Base-by-base conservation (phyloP, 2,888 invertebrate genomes). In the Cephus sareptanus region DNA sequence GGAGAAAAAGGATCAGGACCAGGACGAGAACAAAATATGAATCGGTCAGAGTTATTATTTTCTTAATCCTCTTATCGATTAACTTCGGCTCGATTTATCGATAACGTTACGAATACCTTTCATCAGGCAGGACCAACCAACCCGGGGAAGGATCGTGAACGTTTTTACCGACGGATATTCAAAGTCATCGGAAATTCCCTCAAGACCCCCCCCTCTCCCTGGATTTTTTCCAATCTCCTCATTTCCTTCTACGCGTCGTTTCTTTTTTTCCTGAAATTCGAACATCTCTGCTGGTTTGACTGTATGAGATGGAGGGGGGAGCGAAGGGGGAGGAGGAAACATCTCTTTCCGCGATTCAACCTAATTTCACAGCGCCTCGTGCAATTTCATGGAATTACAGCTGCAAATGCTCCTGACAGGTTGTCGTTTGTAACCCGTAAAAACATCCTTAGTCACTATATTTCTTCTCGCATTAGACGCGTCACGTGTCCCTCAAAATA, bases 1-100 rank as follows among this genome's bases (percentile, higher is more conserved):
- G 40, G 40, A 56, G 23, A 56, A 56, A 56, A 82, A 81, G 79
- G 81, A 81, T 75, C 82, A 74, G 75, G 83, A 85, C 34, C 79
- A 75, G 75, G 71, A 76, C 76, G 75, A 75, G 76, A 78, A 73
- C 75, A 84, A 81, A 75, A 73, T 77, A 69, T 75, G 77, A 77
- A 35, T n/a, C 80, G 13, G 78, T 79, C 69, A 68, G 37, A n/a
- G 34, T 68, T 74, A 30, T 11, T 69, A 30, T 13, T 75, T 34
- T 75, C 30, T 34, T n/a, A 69, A 69, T 75, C 34, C 12, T 30
- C 34, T 35, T 75, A 78, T 78, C 78, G 30, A 30, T 15, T 71
- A 75, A 56, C 23, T 4, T 34, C 11, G 34, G 12, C 2, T 69
- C 69, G 6, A 4, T 40, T 1, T 40, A 40, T 40, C 2, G 40